A percentile compares a stretch with the other conserved stretches of the same genome.
phyloP scores from a whole-genome alignment of 2,113 vertebrate species.

The Tachysurus fulvidraco region DNA sequence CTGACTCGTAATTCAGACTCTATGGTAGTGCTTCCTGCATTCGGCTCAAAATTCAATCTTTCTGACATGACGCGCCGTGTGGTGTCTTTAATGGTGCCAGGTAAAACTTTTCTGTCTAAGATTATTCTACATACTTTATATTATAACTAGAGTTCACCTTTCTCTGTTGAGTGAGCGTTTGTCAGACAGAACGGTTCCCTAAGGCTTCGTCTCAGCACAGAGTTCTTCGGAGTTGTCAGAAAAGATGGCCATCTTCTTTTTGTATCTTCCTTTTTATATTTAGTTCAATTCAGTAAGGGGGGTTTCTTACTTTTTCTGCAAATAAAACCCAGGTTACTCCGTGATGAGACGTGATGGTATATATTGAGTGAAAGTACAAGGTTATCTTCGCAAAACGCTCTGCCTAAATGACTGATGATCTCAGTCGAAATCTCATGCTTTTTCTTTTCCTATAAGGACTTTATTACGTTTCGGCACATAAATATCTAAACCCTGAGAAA shows the following conservation, averaged over 20 bases:
- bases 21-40: no score
- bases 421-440: slow-evolving; percentile 55
- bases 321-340: slow-evolving; percentile 20
- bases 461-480: slow-evolving; percentile 56
- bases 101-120: neutral
- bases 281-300: slow-evolving; percentile 55
- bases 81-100: neutral
- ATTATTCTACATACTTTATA: neutral
- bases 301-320: slow-evolving; percentile 55
- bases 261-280: slow-evolving; percentile 30
- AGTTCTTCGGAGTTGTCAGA: neutral
- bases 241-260: slow-evolving; percentile 30
- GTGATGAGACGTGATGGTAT: slow-evolving; percentile 41
- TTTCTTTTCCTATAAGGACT: slow-evolving; percentile 56
- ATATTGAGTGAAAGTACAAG: slow-evolving; percentile 47
- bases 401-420: slow-evolving; percentile 50
- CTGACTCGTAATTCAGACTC: no score
- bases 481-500: slow-evolving; percentile 52
- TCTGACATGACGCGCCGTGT: no score
- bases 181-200: neutral
- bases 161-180: neutral
- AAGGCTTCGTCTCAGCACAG: neutral
- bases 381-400: slow-evolving; percentile 42
- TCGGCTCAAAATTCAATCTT: no score
- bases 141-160: neutral